These are phyloP conservation scores for Electrona antarctica DNA, from an alignment of 2,113 vertebrate genomes.

Conservation along the genomic window DNA sequence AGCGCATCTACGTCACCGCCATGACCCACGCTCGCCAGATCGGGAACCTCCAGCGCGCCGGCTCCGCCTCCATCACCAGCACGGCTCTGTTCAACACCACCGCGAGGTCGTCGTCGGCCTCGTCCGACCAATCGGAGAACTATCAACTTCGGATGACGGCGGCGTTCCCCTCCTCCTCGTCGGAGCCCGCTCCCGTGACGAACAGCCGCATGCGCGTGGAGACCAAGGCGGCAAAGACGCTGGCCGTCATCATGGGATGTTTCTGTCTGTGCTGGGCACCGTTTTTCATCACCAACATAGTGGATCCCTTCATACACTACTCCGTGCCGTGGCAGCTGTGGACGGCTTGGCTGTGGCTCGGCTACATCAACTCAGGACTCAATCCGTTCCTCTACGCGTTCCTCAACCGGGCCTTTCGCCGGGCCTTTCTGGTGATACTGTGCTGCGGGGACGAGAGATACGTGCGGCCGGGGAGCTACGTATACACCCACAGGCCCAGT, in stretches of 20 bases:
- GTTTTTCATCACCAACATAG: constrained; percentile 82
- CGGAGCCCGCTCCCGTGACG: constrained; percentile 43
- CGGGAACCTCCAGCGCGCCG: constrained; percentile 77
- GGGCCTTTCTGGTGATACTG: constrained; percentile 81
- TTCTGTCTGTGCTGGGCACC: constrained; percentile 84
- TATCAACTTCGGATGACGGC: constrained; percentile 41
- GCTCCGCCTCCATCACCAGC: constrained; percentile 67
- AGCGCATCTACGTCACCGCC: constrained; percentile 82
- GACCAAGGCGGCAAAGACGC: constrained; percentile 82
- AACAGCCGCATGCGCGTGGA: constrained; percentile 80
- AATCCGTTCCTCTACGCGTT: constrained; percentile 85
- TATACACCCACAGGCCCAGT: constrained; percentile 57
- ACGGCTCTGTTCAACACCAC: constrained; percentile 17
- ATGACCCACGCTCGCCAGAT: constrained; percentile 81
- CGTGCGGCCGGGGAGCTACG: constrained; percentile 67
- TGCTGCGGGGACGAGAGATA: constrained; percentile 79
- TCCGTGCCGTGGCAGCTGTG: constrained; percentile 83
- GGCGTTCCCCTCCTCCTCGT: constrained; percentile 46
- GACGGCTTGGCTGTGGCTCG: constrained; percentile 84
- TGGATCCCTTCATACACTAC: constrained; percentile 84
- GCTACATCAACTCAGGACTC: constrained; percentile 83
- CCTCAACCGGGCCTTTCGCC: constrained; percentile 82
- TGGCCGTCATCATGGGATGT: constrained; percentile 83
- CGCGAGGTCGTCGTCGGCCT: constrained; percentile 55
- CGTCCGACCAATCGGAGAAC: constrained; percentile 61